Conservation (phyloP, 2,797 vertebrate genomes). For the Ceryle rudis region DNA sequence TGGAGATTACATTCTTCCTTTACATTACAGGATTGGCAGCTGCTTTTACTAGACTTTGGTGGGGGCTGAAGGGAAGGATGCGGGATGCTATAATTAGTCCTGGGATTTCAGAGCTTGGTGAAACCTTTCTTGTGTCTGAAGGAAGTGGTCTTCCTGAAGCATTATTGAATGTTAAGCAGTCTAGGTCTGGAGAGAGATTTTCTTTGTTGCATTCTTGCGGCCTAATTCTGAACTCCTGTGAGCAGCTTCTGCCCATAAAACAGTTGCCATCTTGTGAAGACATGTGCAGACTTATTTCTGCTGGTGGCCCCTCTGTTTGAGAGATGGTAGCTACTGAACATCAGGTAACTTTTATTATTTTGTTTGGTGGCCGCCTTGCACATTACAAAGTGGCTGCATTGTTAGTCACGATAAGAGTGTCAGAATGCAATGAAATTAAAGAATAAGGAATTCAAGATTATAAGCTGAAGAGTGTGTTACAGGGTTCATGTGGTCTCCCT, state of each 20-base stretch:
- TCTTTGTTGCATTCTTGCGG: neutral
- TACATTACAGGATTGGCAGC: neutral
- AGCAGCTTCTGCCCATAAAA: rapidly evolving
- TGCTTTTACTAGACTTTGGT: neutral
- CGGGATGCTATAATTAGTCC: neutral
- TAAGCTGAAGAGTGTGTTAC: neutral
- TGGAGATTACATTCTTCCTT: neutral
- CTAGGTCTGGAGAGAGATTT: neutral
- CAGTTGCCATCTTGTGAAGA: neutral
- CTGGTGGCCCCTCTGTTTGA: neutral
- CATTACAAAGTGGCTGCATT: neutral
- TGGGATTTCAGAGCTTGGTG: neutral
- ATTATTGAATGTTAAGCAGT: neutral
- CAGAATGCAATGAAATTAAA: neutral
- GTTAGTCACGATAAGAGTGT: neutral
- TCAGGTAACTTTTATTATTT: neutral
- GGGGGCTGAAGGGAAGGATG: neutral
- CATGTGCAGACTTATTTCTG: neutral
- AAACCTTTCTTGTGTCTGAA: neutral
- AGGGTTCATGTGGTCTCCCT: neutral
- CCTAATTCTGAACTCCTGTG: neutral
- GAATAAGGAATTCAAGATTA: neutral
- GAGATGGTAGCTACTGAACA: neutral
- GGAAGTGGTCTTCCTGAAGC: neutral
- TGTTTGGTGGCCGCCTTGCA: neutral